A percentile compares a stretch with the other conserved stretches of the same genome.
phyloP scores from a whole-genome alignment of 2,797 vertebrate genomes.

The Euphonia xanthogaster region DNA sequence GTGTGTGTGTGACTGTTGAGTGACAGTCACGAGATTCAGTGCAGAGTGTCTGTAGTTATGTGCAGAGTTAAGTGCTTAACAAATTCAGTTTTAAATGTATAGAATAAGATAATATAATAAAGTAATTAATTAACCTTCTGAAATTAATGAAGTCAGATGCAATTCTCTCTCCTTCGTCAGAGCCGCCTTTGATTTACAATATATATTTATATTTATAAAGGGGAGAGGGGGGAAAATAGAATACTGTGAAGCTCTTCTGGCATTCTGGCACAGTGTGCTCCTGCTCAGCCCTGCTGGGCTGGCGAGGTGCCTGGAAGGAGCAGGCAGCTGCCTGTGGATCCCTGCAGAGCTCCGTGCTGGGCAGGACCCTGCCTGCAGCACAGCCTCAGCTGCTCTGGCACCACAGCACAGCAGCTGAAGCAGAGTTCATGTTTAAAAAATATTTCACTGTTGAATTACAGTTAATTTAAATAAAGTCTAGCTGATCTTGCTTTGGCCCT shows the following conservation, averaged over 20 bases:
- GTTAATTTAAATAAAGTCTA: not conserved
- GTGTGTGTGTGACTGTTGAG: too few species aligned
- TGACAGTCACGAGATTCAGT: too few species aligned
- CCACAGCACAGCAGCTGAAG: not conserved
- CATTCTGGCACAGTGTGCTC: not conserved
- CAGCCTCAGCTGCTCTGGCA: not conserved
- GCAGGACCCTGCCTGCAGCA: not conserved
- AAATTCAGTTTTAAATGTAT: too few species aligned
- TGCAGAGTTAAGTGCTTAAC: too few species aligned
- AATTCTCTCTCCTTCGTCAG: too few species aligned
- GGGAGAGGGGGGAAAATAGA: accelerated
- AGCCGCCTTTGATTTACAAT: too few species aligned
- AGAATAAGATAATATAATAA: too few species aligned
- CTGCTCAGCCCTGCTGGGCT: not conserved
- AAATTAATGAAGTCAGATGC: too few species aligned
- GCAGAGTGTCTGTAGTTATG: too few species aligned
- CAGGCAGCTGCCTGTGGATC: not conserved
- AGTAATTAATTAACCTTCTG: too few species aligned
- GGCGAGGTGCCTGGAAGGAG: not conserved
- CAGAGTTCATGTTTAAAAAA: not conserved
- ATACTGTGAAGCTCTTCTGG: not conserved
- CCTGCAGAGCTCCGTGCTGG: not conserved
- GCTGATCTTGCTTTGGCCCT: not conserved
- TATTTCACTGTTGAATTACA: not conserved
- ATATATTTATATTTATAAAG: not conserved